phyloP scores from a whole-genome alignment of 2,888 invertebrate species.

The Diarsia dahlii region DNA sequence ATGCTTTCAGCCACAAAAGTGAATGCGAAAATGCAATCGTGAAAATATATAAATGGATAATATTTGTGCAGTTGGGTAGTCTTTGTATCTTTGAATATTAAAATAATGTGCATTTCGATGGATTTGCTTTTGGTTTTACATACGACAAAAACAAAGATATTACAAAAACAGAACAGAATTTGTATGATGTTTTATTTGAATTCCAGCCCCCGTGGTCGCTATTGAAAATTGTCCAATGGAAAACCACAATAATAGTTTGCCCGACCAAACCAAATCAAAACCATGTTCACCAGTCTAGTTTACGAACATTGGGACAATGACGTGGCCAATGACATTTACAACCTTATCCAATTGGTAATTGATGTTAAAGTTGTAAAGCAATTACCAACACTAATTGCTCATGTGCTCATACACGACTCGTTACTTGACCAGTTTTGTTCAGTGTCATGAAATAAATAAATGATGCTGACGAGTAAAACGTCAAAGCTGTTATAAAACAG shows the following conservation, averaged over 20 bases:
- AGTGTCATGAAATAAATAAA: slow-evolving; percentile 22
- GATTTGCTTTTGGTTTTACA: background rate
- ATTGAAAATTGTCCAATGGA: no score
- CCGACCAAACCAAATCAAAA: no score
- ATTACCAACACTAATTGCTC: background rate
- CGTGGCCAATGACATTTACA: no score
- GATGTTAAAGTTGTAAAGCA: background rate
- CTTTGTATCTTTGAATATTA: background rate
- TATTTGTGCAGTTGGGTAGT: background rate
- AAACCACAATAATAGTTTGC: no score
- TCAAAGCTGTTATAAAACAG: slow-evolving; percentile 17
- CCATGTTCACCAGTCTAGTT: no score
- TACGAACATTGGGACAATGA: background rate
- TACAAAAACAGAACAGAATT: no score
- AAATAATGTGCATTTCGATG: background rate
- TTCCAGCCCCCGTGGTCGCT: no score
- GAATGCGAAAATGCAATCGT: slow-evolving; percentile 23
- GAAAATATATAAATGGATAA: slow-evolving; percentile 21
- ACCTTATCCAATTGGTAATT: no score
- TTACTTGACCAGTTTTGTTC: background rate
- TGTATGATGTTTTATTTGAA: no score
- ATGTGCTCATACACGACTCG: background rate
- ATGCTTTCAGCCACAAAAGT: slow-evolving; percentile 18
- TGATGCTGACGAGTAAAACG: slow-evolving; percentile 6
- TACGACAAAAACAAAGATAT: background rate